Base-by-base conservation (phyloP, 1,140 invertebrate species). In the Gonatopus flavifemur region DNA sequence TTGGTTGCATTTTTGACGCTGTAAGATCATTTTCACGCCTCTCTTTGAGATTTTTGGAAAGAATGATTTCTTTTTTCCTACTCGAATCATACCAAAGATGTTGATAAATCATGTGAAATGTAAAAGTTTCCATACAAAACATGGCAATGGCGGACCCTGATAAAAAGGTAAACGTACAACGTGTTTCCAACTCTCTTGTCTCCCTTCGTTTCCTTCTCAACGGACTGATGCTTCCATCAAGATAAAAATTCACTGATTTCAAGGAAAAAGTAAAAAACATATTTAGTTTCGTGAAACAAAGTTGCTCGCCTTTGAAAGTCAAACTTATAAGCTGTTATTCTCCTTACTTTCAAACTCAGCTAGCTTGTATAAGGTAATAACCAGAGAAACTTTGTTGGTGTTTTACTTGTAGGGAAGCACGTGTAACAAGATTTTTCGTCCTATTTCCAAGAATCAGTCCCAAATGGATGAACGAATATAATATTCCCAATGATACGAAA, bases 381-480 rank as follows among this genome's bases (percentile, higher is more conserved):
- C 53, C 44, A 22, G 57, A n/a, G n/a, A 53, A 61, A 61, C 57
- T 61, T 61, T 60, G 58, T 61, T 61, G 56, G 56, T n/a, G n/a
- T n/a, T n/a, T n/a, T n/a, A n/a, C n/a, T n/a, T n/a, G n/a, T n/a
- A n/a, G n/a, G n/a, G n/a, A n/a, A n/a, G n/a, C n/a, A n/a, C n/a
- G n/a, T n/a, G n/a, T n/a, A n/a, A n/a, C n/a, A n/a, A n/a, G n/a
- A n/a, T n/a, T n/a, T n/a, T n/a, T n/a, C n/a, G n/a, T n/a, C n/a
- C n/a, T n/a, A n/a, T n/a, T n/a, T n/a, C n/a, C n/a, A n/a, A n/a
- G n/a, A n/a, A n/a, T n/a, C n/a, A n/a, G n/a, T n/a, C n/a, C n/a
- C n/a, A n/a, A n/a, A n/a, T n/a, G n/a, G n/a, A n/a, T n/a, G n/a
- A n/a, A n/a, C n/a, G n/a, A n/a, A n/a, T n/a, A n/a, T n/a, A n/a